Evolutionary conservation across 1,140 invertebrate genomes (phyloP).

Genomic region (Glossosoma conforme): DNA sequence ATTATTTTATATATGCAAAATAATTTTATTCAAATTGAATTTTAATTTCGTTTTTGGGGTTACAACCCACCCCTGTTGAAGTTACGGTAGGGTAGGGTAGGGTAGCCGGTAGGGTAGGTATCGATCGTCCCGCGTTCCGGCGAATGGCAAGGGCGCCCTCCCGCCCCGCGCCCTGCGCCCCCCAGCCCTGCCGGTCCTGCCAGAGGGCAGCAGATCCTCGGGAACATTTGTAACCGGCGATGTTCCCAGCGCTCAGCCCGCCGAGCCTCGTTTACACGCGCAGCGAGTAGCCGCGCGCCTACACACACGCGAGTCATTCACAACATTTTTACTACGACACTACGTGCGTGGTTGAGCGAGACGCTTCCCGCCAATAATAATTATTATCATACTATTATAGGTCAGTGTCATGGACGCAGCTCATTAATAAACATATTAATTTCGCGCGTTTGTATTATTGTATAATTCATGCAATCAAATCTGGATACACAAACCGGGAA

Average conservation of each 20-base stretch:
- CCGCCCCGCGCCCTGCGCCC: background rate
- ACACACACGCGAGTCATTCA: background rate
- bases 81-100: slow-evolving; percentile 9
- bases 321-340: background rate
- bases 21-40: background rate
- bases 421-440: too few species aligned
- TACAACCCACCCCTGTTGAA: background rate
- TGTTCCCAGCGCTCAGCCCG: background rate
- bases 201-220: background rate
- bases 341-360: background rate
- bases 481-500: too few species aligned
- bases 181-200: background rate
- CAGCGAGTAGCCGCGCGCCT: too few species aligned
- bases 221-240: background rate
- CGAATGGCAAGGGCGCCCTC: background rate
- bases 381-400: too few species aligned
- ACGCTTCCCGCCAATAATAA: too few species aligned
- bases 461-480: too few species aligned
- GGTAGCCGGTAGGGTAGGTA: slow-evolving; percentile 3
- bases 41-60: background rate
- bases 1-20: background rate
- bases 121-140: background rate
- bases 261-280: too few species aligned
- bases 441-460: too few species aligned
- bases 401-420: too few species aligned